Conservation (phyloP, 2,797 vertebrate species). For the Spinibarbus caldwelli region DNA sequence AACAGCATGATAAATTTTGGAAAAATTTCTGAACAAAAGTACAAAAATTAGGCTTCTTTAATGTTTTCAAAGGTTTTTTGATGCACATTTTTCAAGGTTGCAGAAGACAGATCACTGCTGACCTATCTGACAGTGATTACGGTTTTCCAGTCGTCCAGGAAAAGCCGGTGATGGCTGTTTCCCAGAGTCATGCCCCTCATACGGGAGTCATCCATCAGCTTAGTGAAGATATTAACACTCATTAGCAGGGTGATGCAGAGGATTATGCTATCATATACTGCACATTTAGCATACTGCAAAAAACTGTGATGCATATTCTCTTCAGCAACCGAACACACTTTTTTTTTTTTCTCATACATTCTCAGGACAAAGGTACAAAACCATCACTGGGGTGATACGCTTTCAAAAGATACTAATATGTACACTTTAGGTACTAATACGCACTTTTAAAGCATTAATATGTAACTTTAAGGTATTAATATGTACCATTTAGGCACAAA, state of each 20-base stretch:
- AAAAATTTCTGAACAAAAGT: not conserved
- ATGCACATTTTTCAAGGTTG: not conserved
- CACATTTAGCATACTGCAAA: not conserved
- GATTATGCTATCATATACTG: conserved; percentile 2
- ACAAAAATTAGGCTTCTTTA: not conserved
- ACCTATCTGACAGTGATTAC: not conserved
- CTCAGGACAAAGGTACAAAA: not conserved
- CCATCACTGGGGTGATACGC: not conserved
- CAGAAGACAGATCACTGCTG: not conserved
- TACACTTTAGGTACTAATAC: not conserved
- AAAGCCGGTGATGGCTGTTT: conserved; percentile 19
- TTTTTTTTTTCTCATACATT: not conserved
- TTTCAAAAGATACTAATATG: not conserved
- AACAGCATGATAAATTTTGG: not conserved
- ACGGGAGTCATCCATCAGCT: not conserved
- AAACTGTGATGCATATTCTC: not conserved
- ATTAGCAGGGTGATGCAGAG: conserved; percentile 13
- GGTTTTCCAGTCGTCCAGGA: not conserved
- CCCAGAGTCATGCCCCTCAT: conserved; percentile 17
- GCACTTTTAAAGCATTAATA: not conserved
- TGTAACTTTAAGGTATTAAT: not conserved
- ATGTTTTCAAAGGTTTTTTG: not conserved
- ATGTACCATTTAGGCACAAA: not conserved
- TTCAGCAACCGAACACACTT: not conserved
- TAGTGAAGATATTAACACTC: conserved; percentile 2